A percentile compares a stretch with the other conserved stretches of the same genome.
These are phyloP conservation scores for Mus musculus DNA, from an alignment of 2,113 vertebrate species.

Conservation along the genomic window DNA sequence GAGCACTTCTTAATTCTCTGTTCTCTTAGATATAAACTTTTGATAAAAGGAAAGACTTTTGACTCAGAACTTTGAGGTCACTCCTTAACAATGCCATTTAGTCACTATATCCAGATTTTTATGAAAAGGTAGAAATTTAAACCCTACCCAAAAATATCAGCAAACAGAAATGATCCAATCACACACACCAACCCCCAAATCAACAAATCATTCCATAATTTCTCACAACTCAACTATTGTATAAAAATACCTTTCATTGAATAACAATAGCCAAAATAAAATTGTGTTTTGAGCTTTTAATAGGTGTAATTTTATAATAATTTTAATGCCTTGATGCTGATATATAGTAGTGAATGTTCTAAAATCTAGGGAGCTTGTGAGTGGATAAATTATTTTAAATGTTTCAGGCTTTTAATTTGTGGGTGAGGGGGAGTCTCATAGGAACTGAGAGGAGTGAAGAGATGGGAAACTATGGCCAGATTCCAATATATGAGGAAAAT, in stretches of 20 bases:
- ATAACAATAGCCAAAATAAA: background rate
- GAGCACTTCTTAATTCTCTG: background rate
- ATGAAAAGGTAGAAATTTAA: background rate
- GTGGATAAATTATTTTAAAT: background rate
- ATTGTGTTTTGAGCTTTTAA: background rate
- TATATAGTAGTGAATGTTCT: background rate
- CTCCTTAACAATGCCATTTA: background rate
- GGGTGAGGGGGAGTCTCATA: too few relatives aligned
- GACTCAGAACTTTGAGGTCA: background rate
- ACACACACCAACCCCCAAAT: fast-evolving
- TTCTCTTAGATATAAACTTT: background rate
- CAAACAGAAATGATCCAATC: background rate
- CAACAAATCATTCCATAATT: background rate
- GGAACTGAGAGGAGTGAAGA: background rate
- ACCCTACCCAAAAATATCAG: background rate
- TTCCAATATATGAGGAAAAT: background rate
- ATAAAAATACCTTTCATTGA: background rate
- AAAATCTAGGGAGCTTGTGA: background rate
- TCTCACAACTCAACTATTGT: background rate
- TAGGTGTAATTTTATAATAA: background rate
- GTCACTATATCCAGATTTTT: background rate
- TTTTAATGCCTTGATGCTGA: background rate
- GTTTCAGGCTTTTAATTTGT: too few relatives aligned
- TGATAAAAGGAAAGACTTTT: background rate
- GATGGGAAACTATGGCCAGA: background rate